Evolutionary conservation across 2,113 vertebrate genomes (phyloP), one percentile per base, ranked within the genome.

Genomic region (Brevimyrus niger): DNA sequence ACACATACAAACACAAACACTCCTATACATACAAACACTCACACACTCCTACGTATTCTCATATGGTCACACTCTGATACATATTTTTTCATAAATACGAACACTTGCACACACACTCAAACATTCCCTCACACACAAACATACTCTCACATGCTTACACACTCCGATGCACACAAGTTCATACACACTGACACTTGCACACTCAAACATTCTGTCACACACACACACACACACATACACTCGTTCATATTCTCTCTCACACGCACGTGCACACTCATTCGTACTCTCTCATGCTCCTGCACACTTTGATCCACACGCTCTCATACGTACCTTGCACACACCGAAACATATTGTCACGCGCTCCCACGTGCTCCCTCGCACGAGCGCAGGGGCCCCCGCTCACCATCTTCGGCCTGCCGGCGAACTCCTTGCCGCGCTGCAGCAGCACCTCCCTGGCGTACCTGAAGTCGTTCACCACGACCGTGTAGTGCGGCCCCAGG

Each of bases 401-500:
- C 90, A 96, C 96, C 96, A 95, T 96, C 69, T 90, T 93, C 0
- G 95, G 96, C 0, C 96, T 93, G 19, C 95, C 96, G 0, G 95
- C 95, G 7, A 95, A 96, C 88, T 96, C 95, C 50, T 82, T 90
- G 8, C 96, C 96, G n/a, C 90, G 92, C 69, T 94, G 94, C 61
- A 94, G 92, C 1, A 96, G 94, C 0, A 95, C 95, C 88, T 96
- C 96, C 88, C 88, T 90, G 85, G 95, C 95, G 8, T 94, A 92
- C 0, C 44, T 55, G 35, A 94, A 93, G 86, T 86, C 38, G 90
- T 94, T 96, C 0, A 96, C 91, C 87, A 96, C 96, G 90, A 96
- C 76, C 0, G 94, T 94, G 93, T 92, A 93, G 85, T 96, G 95
- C 0, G 95, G 94, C 0, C 96, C 96, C 1, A 95, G 47, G 88